Evolutionary conservation across 1,140 invertebrate species (phyloP), one percentile per base, ranked within the genome.

Genomic region (Heliconius melpomene): DNA sequence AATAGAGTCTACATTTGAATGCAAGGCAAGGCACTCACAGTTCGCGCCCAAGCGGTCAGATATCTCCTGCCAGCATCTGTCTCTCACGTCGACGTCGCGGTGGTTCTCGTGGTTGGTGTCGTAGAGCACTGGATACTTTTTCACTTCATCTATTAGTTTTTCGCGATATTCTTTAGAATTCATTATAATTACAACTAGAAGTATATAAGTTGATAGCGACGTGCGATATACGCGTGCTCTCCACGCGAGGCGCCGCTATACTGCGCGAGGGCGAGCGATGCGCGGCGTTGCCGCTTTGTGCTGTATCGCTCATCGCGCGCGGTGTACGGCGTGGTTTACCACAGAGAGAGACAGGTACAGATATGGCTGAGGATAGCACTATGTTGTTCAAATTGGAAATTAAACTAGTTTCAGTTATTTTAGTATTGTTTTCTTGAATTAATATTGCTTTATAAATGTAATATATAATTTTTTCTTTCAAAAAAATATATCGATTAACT

Each of bases 21-120:
- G 11, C 32, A 36, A 7, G 32, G 32, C 32, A 83, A 36, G 57
- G 46, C 83, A 92, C 91, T 90, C 73, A 94, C 93, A 88, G 81
- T 93, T 92, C 11, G 87, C 88, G n/a, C 90, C 91, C 7, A 94
- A 83, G 20, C 87, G 84, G 50, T 90, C 87, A n/a, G 93, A 88
- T 79, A 94, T 94, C 82, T 94, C 90, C 3, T 82, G 80, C 93
- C 93, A 94, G 83, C 91, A 91, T 52, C 89, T 86, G 81, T 93
- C 93, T 9, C 91, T 75, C 16, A 90, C 88, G 77, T 93, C 91
- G 20, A 91, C 93, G 74, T 94, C 93, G 72, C 91, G 86, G 73
- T 93, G 91, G 76, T 90, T 88, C 77, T 94, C 93, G 82, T 94
- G 89, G 40, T 87, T 83, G 66, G 92, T 93, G 86, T 94, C 90